These are phyloP conservation scores for Vanessa atalanta DNA, from an alignment of 1,140 invertebrate species.

Conservation along the genomic window DNA sequence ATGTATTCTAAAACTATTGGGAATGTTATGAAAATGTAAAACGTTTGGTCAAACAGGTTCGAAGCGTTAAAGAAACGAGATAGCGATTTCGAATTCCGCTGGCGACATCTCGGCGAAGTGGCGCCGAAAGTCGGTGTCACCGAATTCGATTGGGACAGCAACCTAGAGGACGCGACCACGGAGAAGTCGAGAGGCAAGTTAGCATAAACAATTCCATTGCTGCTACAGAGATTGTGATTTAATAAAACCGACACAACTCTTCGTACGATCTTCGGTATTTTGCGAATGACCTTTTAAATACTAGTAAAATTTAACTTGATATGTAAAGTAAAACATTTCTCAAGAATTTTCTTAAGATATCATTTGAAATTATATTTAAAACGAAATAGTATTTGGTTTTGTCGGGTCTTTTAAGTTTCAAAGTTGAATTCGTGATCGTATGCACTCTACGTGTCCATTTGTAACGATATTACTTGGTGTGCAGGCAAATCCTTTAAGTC, in stretches of 20 bases:
- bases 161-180: slow-evolving; percentile 85
- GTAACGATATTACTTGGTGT: slow-evolving; percentile 21
- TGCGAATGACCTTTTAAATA: background rate
- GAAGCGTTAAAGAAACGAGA: slow-evolving; percentile 89
- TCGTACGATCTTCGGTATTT: too few relatives aligned
- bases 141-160: slow-evolving; percentile 93
- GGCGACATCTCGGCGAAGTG: slow-evolving; percentile 89
- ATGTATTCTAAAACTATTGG: background rate
- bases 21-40: background rate
- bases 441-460: slow-evolving; percentile 10
- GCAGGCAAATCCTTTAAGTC: slow-evolving; percentile 34
- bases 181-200: slow-evolving; percentile 74
- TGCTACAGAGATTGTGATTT: background rate
- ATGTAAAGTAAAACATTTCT: too few relatives aligned
- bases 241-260: background rate
- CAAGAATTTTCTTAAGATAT: background rate
- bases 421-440: background rate
- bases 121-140: slow-evolving; percentile 86
- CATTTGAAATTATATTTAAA: background rate
- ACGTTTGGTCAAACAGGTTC: slow-evolving; percentile 82
- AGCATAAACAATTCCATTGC: background rate
- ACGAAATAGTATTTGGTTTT: background rate
- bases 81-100: slow-evolving; percentile 89
- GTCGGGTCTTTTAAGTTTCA: background rate
- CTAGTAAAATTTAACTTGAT: background rate